Evolutionary conservation across 2,113 vertebrate genomes (phyloP).

Genomic region (Hydropotes inermis): DNA sequence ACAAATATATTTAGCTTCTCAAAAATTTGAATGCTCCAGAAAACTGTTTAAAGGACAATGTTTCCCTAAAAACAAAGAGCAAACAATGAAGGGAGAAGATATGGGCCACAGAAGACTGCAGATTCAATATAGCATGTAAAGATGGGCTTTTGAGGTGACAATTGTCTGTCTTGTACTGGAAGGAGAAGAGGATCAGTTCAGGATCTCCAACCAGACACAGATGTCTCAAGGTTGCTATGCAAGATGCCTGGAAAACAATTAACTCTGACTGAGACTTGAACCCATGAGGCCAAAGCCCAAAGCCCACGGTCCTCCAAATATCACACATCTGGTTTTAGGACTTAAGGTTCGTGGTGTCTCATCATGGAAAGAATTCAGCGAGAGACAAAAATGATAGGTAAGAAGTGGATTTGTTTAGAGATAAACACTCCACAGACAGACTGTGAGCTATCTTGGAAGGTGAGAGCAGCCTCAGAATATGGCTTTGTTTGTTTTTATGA

Average conservation of each 20-base stretch:
- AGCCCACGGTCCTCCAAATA: neutral
- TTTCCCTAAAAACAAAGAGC: neutral
- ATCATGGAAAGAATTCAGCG: neutral
- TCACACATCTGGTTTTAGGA: neutral
- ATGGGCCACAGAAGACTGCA: neutral
- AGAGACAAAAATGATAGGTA: neutral
- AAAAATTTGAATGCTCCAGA: neutral
- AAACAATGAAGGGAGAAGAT: neutral
- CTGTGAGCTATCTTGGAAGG: neutral
- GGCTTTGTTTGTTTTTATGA: neutral
- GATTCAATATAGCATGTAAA: neutral
- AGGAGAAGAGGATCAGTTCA: neutral
- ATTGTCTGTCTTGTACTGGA: neutral
- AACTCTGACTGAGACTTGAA: neutral
- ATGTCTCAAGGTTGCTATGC: neutral
- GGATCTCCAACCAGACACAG: neutral
- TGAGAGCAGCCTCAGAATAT: neutral
- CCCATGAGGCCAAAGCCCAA: neutral
- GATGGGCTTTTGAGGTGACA: neutral
- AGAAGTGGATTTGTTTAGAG: neutral
- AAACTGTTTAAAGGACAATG: neutral
- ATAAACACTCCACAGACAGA: neutral
- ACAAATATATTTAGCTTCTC: neutral
- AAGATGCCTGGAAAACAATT: neutral
- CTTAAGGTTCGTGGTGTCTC: neutral